Conservation (phyloP, 2,888 invertebrate species). For the Crioceris asparagi region DNA sequence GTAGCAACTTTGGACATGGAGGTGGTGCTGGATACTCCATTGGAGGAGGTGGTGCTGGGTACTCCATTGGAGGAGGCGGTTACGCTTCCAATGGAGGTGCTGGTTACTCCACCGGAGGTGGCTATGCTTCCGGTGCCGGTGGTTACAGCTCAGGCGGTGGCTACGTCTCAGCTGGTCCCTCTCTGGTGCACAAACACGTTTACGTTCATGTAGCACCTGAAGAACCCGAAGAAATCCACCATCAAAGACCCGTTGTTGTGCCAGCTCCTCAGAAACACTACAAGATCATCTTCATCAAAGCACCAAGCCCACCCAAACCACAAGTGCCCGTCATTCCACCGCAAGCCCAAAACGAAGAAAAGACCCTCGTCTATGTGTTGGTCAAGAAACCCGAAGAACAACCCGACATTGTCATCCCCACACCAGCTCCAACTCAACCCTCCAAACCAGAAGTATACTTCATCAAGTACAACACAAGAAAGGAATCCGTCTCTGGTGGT, state of each 20-base stretch:
- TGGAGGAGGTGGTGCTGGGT: background rate
- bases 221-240: slow-evolving; percentile 61
- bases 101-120: slow-evolving; percentile 4
- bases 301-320: slow-evolving; percentile 47
- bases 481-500: slow-evolving; percentile 28
- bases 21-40: slow-evolving; percentile 1
- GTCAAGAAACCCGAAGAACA: slow-evolving; percentile 82
- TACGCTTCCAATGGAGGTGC: background rate
- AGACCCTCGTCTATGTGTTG: slow-evolving; percentile 79
- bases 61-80: background rate
- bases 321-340: slow-evolving; percentile 67
- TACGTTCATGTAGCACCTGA: slow-evolving; percentile 85
- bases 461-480: slow-evolving; percentile 73
- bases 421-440: slow-evolving; percentile 69
- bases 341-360: slow-evolving; percentile 75
- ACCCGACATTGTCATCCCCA: slow-evolving; percentile 68
- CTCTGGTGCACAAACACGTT: slow-evolving; percentile 72
- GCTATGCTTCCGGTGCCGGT: slow-evolving; percentile 2
- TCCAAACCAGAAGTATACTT: slow-evolving; percentile 86
- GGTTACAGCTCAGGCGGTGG: slow-evolving; percentile 6
- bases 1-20: slow-evolving; percentile 1
- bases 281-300: slow-evolving; percentile 85
- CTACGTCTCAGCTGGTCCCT: slow-evolving; percentile 33
- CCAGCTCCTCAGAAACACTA: slow-evolving; percentile 76
- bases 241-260: slow-evolving; percentile 51